Conservation (phyloP, 2,113 vertebrate species). For the Centropus bengalensis region DNA sequence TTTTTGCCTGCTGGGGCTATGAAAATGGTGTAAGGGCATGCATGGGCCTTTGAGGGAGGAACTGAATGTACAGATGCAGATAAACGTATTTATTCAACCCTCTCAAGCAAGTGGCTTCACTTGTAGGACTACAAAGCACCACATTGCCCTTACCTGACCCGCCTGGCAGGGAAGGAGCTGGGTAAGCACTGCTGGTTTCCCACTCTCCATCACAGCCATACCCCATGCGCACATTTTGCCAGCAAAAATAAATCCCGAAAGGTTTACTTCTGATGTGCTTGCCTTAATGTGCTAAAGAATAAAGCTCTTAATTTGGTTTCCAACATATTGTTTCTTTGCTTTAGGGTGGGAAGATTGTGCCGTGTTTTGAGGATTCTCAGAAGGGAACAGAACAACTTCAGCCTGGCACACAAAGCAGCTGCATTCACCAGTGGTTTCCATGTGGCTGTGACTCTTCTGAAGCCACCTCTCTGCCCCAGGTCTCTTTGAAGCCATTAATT, state of each 20-base stretch:
- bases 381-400: background rate
- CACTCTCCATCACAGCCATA: background rate
- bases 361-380: background rate
- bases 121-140: background rate
- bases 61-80: background rate
- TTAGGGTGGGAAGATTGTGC: background rate
- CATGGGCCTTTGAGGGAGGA: background rate
- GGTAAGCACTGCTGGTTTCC: background rate
- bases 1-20: background rate
- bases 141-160: background rate
- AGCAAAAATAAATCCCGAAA: background rate
- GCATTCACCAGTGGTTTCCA: background rate
- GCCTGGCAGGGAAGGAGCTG: background rate
- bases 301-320: background rate
- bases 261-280: background rate
- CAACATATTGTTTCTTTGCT: background rate
- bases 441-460: background rate
- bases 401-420: background rate
- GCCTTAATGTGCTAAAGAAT: background rate
- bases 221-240: background rate
- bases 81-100: background rate
- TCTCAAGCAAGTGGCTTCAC: background rate
- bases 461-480: background rate
- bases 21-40: background rate
- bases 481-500: background rate